Percentiles rank a stretch among this genome's conserved stretches.
Conservation (phyloP, 2,797 vertebrate species). For the Sarcoramphus papa region DNA sequence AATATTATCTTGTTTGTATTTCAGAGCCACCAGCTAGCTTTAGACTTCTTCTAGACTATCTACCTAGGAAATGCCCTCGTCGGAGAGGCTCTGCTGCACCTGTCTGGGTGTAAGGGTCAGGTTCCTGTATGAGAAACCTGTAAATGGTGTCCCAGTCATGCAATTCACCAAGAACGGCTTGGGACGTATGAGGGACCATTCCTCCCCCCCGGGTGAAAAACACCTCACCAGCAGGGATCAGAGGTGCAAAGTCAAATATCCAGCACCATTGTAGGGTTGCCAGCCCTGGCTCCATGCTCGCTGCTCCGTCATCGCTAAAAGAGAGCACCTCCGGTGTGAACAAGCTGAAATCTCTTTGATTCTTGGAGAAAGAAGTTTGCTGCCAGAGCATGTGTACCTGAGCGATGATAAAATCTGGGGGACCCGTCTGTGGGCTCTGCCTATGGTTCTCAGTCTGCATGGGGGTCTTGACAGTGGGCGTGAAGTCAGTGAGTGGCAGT, state of each 20-base stretch:
- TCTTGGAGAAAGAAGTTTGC: neutral
- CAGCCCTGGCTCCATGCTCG: neutral
- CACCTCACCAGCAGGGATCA: neutral
- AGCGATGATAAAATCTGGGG: neutral
- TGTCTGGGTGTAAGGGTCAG: neutral
- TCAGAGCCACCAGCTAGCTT: neutral
- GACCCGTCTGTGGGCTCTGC: neutral
- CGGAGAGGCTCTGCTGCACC: neutral
- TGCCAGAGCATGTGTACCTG: neutral
- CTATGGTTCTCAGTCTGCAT: neutral
- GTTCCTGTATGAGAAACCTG: neutral
- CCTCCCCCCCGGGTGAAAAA: neutral
- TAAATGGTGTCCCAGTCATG: neutral
- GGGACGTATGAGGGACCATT: neutral
- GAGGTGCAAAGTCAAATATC: neutral
- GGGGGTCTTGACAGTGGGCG: rapidly evolving
- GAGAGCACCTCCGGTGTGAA: neutral
- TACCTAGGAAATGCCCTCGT: neutral
- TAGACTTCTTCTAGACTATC: neutral
- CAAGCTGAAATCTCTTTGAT: neutral
- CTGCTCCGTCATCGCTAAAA: neutral
- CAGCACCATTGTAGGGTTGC: neutral
- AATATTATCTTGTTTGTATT: conserved; percentile 20
- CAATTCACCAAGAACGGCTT: neutral
- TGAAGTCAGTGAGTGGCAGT: neutral